phyloP scores from a whole-genome alignment of 2,113 vertebrate genomes.

The Hoplias malabaricus region DNA sequence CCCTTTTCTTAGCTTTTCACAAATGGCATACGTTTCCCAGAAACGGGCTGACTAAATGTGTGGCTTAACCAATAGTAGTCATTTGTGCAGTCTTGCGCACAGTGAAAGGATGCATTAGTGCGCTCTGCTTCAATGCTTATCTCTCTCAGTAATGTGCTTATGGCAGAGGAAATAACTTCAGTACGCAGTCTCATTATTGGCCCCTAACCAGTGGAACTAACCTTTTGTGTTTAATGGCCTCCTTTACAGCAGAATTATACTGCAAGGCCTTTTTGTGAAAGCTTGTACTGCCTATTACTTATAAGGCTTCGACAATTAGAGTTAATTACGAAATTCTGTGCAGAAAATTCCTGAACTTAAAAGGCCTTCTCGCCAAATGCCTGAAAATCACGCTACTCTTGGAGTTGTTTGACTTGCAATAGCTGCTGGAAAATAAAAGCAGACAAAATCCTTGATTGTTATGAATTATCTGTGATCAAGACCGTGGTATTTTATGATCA shows the following conservation, averaged over 20 bases:
- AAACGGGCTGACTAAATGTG: background rate
- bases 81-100: background rate
- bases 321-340: background rate
- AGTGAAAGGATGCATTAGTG: background rate
- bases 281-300: slow-evolving; percentile 7
- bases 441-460: no score
- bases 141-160: slow-evolving; percentile 27
- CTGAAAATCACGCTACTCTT: background rate
- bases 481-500: no score
- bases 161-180: slow-evolving; percentile 17
- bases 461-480: no score
- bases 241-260: background rate
- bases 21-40: background rate
- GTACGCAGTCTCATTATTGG: slow-evolving; percentile 6
- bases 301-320: slow-evolving; percentile 16
- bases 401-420: background rate
- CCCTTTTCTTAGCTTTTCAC: background rate
- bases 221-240: slow-evolving; percentile 8
- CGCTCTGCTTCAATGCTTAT: slow-evolving; percentile 18
- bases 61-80: background rate
- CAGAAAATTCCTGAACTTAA: background rate
- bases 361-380: no score
- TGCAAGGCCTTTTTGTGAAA: slow-evolving; percentile 3
- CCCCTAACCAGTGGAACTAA: slow-evolving; percentile 15
- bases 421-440: background rate